Conservation (phyloP, 2,113 vertebrate genomes). For the Syrrhaptes paradoxus region DNA sequence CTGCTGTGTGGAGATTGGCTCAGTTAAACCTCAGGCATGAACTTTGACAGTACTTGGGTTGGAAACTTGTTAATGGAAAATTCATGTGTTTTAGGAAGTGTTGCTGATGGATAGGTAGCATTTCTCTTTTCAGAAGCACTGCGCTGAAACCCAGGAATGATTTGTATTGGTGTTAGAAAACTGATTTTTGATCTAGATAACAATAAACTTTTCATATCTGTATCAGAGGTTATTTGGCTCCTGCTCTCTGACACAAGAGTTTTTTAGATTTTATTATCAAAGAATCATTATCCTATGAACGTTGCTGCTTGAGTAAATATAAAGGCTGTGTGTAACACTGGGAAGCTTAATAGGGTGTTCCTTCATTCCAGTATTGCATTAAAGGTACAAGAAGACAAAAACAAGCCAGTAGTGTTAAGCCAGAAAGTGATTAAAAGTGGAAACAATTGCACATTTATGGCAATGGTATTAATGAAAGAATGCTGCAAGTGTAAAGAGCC, state of each 20-base stretch:
- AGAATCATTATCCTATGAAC: background rate
- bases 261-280: background rate
- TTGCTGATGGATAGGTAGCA: background rate
- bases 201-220: background rate
- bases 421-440: background rate
- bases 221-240: background rate
- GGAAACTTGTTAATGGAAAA: background rate
- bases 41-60: accelerated
- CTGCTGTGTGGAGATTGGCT: accelerated
- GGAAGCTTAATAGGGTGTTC: background rate
- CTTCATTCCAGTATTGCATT: background rate
- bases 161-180: background rate
- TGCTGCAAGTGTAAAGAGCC: background rate
- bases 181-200: background rate
- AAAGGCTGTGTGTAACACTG: accelerated
- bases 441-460: background rate
- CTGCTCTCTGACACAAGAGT: background rate
- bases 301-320: background rate
- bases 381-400: background rate
- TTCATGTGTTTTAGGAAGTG: accelerated
- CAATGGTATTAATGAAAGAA: background rate
- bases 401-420: background rate
- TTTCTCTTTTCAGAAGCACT: background rate
- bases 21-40: background rate
- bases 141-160: background rate